Conservation (phyloP, 2,113 vertebrate genomes). For the Microcebus lehilahytsara region DNA sequence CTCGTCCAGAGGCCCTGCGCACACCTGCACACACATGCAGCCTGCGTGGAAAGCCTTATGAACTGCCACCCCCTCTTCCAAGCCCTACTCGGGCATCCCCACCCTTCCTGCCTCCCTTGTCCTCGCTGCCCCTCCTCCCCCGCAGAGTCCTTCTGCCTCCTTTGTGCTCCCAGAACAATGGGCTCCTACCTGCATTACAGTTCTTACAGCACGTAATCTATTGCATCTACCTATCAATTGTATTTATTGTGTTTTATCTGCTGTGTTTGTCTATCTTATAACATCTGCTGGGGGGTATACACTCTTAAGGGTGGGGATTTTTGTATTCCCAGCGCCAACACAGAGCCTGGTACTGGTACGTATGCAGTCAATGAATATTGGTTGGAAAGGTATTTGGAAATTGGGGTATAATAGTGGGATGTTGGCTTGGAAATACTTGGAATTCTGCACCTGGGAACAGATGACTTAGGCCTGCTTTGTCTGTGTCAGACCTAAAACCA, state of each 20-base stretch:
- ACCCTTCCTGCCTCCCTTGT: too few species aligned
- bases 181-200: not conserved
- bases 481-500: not conserved
- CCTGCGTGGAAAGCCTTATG: not conserved
- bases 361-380: not conserved
- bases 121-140: not conserved
- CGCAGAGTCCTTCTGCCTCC: accelerated
- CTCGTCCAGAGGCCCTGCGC: not conserved
- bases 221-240: not conserved
- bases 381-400: not conserved
- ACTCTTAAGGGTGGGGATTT: not conserved
- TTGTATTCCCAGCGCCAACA: not conserved
- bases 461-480: not conserved
- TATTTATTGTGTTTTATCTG: not conserved
- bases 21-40: accelerated
- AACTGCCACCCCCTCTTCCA: not conserved
- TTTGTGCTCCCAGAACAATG: not conserved
- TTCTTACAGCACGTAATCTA: accelerated
- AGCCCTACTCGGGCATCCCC: not conserved
- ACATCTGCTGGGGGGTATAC: not conserved
- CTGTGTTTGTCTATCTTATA: not conserved
- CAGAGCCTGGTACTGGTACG: not conserved
- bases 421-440: not conserved
- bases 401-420: not conserved
- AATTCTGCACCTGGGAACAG: not conserved